Evolutionary conservation across 2,888 invertebrate genomes (phyloP).

Genomic region (Lochmaea capreae): DNA sequence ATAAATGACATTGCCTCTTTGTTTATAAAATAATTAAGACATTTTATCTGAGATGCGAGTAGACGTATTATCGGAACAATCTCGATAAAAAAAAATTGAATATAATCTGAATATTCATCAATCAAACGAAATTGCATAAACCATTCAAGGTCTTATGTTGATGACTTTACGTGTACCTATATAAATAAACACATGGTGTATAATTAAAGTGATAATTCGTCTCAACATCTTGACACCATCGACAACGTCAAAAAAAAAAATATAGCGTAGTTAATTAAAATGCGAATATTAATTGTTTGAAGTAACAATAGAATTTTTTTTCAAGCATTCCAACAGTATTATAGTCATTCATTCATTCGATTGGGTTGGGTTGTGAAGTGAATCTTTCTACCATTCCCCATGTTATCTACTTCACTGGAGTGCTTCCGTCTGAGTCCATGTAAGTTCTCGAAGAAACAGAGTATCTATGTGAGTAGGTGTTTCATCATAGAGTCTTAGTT

Average conservation of each 20-base stretch:
- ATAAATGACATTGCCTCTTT: background rate
- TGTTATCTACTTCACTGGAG: too few species aligned
- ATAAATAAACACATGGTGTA: constrained; percentile 18
- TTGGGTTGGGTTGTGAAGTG: too few species aligned
- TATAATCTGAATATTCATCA: constrained; percentile 17
- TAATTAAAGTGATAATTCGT: constrained; percentile 23
- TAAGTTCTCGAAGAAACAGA: too few species aligned
- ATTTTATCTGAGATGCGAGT: background rate
- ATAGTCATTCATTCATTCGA: too few species aligned
- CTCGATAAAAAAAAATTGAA: background rate
- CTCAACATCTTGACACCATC: background rate
- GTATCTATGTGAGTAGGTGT: too few species aligned
- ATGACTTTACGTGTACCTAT: background rate
- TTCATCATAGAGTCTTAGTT: too few species aligned
- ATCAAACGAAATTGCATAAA: constrained; percentile 29
- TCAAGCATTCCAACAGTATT: background rate
- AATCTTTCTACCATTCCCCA: too few species aligned
- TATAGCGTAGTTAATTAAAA: background rate
- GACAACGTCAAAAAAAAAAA: background rate
- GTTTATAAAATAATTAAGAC: background rate
- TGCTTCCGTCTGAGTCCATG: too few species aligned
- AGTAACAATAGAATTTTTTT: background rate
- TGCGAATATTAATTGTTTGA: background rate
- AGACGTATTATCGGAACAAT: background rate
- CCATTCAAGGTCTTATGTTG: constrained; percentile 15